Evolutionary conservation across 1,140 invertebrate species (phyloP), one percentile per base, ranked within the genome.

Genomic region (Adelges cooleyi): DNA sequence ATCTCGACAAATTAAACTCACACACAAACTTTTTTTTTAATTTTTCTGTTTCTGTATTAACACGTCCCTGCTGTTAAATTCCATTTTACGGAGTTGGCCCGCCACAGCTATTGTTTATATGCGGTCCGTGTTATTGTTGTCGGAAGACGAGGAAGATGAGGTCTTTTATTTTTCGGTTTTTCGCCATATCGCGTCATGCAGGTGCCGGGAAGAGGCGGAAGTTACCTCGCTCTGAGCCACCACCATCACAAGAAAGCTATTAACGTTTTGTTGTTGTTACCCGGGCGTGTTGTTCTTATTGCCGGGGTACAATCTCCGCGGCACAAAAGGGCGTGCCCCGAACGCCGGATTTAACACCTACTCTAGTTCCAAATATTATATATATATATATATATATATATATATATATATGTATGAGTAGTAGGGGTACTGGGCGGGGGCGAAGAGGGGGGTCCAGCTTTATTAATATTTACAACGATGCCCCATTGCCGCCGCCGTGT

Each of bases 401-500:
- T 33, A 33, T 33, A 33, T 33, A 33, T 33, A 33, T 33, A 33
- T 6, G 29, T 11, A 11, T 33, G 29, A 33, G 11, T 33, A 33
- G 11, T 5, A 33, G 29, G 38, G 18, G 53, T 56, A 25, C n/a
- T 38, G 2, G 3, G 15, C 13, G 53, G 15, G 38, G 40, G 18
- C 4, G 40, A 44, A 3, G 53, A 23, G 36, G 17, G 40, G 56
- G 42, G 56, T 62, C 54, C 54, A 29, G 56, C 56, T 62, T 62
- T 62, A 62, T 62, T 62, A 62, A 62, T 62, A 62, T 62, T 62
- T 62, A 62, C 56, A 48, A 48, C 56, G 27, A 42, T 22, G 56
- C 40, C 54, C 53, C 36, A 42, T 42, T 42, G 54, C 38, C 10
- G 5, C 36, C 11, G 40, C 29, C 29, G n/a, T n/a, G n/a, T 54